Conservation (phyloP, 2,113 vertebrate genomes). For the Leptosomus discolor region DNA sequence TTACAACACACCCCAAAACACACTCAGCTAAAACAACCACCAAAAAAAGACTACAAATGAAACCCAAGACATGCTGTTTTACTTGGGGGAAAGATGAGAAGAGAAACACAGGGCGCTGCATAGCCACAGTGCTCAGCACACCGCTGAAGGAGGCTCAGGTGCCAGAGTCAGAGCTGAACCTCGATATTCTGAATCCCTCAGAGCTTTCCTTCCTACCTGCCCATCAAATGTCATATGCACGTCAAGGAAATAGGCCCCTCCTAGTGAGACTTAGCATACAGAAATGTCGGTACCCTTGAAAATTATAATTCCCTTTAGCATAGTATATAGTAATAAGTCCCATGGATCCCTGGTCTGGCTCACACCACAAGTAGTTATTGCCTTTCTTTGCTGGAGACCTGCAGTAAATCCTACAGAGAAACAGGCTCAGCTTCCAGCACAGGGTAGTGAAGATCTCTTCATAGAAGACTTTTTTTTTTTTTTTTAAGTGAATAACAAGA, state of each 20-base stretch:
- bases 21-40: not conserved
- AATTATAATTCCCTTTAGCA: not conserved
- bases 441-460: not conserved
- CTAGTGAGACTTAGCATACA: not conserved
- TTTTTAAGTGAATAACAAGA: not conserved
- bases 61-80: not conserved
- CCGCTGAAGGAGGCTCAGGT: accelerated
- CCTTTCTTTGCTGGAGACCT: not conserved
- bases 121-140: not conserved
- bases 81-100: not conserved
- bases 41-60: not conserved
- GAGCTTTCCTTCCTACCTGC: not conserved
- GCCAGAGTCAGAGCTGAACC: not conserved
- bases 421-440: not conserved
- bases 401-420: not conserved
- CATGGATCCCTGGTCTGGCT: not conserved
- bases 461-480: not conserved
- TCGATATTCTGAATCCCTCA: not conserved
- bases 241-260: not conserved
- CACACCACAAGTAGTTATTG: not conserved
- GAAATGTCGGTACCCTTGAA: not conserved
- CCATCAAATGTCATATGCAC: not conserved
- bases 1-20: not conserved
- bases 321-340: not conserved
- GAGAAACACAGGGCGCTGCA: not conserved